Evolutionary conservation across 2,888 invertebrate species (phyloP).

Genomic region (Plutella xylostella): DNA sequence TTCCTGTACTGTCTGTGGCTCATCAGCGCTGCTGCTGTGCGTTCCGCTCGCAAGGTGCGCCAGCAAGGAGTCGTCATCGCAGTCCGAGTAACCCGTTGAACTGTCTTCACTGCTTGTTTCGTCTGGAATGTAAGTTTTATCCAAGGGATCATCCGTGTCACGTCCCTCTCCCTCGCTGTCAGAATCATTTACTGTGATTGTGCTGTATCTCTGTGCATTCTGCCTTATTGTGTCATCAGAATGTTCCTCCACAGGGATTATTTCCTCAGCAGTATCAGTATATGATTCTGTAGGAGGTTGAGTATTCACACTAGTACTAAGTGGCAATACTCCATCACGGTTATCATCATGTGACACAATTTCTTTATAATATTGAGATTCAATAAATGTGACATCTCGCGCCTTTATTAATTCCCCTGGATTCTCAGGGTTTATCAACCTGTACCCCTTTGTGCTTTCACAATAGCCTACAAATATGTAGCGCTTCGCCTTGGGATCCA

Average conservation of each 20-base stretch:
- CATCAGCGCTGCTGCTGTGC: background rate
- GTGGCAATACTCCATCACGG: background rate
- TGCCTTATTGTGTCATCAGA: background rate
- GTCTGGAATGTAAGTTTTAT: background rate
- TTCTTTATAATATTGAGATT: background rate
- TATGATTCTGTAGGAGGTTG: background rate
- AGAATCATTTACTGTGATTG: background rate
- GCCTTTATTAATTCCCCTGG: conserved; percentile 12
- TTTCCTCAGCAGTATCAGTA: background rate
- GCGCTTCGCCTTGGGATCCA: conserved; percentile 12
- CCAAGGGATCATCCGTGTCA: background rate
- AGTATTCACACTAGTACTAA: background rate
- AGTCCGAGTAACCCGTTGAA: background rate
- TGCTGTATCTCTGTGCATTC: background rate
- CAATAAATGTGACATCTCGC: conserved; percentile 14
- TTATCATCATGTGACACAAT: background rate
- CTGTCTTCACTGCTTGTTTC: background rate
- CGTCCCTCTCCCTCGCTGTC: background rate
- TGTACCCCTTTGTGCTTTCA: conserved; percentile 8
- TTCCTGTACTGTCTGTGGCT: background rate
- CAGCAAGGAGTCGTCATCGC: background rate
- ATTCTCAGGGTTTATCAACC: conserved; percentile 13
- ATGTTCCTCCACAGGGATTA: background rate
- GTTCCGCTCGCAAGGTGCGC: background rate
- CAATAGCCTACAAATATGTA: conserved; percentile 14